These are phyloP conservation scores for Limnodromus scolopaceus DNA, from an alignment of 2,797 vertebrate genomes.

Conservation along the genomic window DNA sequence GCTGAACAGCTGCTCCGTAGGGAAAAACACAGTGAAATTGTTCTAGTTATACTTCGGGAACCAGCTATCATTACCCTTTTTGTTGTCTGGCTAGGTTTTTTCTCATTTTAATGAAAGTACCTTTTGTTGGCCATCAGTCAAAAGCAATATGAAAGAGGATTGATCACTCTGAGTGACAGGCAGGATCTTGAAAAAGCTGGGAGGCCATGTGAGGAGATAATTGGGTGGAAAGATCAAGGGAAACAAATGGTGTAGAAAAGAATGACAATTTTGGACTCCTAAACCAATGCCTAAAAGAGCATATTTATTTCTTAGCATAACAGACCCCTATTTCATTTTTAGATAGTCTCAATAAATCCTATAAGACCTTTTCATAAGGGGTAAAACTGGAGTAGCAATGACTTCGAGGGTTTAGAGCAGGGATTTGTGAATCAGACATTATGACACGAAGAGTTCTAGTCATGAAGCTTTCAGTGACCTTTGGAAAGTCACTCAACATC, in stretches of 20 bases:
- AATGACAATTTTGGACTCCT: background rate
- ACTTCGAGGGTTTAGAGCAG: background rate
- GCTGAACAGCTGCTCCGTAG: background rate
- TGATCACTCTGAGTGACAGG: constrained; percentile 3
- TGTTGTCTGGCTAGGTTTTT: background rate
- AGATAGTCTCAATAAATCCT: constrained; percentile 5
- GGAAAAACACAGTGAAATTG: background rate
- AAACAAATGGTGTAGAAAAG: constrained; percentile 26
- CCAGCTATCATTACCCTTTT: background rate
- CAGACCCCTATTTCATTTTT: constrained; percentile 4
- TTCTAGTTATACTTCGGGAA: background rate
- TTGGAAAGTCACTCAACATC: background rate
- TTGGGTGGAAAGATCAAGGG: constrained; percentile 15
- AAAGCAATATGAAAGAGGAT: constrained; percentile 6
- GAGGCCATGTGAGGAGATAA: background rate
- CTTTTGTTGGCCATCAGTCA: constrained; percentile 28
- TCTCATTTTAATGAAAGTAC: constrained; percentile 10
- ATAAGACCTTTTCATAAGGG: background rate
- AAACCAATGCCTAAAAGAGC: constrained; percentile 1
- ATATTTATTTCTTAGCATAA: constrained; percentile 41
- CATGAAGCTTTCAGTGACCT: constrained; percentile 13
- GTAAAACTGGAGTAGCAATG: background rate
- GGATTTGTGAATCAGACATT: constrained; percentile 28
- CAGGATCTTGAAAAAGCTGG: background rate
- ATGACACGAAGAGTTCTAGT: constrained; percentile 4